A percentile compares a stretch with the other conserved stretches of the same genome.
phyloP scores from a whole-genome alignment of 2,888 invertebrate genomes.

The Mythimna vitellina region DNA sequence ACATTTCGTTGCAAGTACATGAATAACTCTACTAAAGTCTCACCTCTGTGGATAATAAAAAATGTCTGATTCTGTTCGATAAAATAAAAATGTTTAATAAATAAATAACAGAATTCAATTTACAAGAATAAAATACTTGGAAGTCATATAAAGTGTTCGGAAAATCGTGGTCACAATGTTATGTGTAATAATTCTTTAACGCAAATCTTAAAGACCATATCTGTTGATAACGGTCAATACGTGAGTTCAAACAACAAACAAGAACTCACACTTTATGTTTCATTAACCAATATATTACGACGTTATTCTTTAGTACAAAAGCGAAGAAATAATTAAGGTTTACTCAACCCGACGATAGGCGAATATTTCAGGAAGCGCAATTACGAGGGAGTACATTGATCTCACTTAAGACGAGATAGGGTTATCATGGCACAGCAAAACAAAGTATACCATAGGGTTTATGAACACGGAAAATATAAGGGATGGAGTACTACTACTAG shows the following conservation, averaged over 20 bases:
- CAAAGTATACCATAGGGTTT: slow-evolving; percentile 19
- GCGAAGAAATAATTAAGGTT: slow-evolving; percentile 33
- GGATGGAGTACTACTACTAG: slow-evolving; percentile 10
- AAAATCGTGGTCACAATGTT: no score
- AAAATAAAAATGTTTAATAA: no score
- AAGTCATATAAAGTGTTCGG: no score
- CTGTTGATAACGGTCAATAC: not conserved
- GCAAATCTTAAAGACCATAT: not conserved
- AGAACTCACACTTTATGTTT: not conserved
- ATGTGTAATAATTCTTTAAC: not conserved
- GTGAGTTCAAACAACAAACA: not conserved
- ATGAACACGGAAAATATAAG: slow-evolving; percentile 14
- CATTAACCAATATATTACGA: slow-evolving; percentile 8
- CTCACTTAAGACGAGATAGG: slow-evolving; percentile 49
- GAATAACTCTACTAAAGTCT: no score
- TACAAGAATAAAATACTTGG: no score
- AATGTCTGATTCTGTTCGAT: no score
- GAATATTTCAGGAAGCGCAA: slow-evolving; percentile 45
- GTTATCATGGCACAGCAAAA: slow-evolving; percentile 52
- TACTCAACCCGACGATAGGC: slow-evolving; percentile 47
- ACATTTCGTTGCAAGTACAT: no score
- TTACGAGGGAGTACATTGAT: slow-evolving; percentile 53
- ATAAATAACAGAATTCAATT: no score
- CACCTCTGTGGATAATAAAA: no score
- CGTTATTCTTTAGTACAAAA: slow-evolving; percentile 6